phyloP scores from a whole-genome alignment of 2,113 vertebrate genomes.

The Ophthalmolycus amberensis region DNA sequence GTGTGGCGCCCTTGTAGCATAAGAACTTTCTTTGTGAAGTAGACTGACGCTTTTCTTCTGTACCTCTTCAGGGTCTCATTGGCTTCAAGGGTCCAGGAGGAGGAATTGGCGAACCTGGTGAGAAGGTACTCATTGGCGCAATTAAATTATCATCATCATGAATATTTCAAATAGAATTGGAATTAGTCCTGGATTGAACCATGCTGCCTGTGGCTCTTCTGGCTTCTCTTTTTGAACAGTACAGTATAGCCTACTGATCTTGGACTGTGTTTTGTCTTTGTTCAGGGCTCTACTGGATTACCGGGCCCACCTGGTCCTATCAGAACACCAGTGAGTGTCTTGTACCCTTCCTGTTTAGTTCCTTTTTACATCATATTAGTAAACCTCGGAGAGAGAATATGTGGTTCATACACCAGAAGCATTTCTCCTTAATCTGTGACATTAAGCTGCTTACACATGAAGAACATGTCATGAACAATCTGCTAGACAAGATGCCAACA shows the following conservation, averaged over 20 bases:
- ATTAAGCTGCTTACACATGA: not conserved
- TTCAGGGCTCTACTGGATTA: slow-evolving; percentile 84
- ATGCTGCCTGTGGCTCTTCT: not conserved
- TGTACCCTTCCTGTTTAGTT: not conserved
- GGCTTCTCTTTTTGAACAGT: not conserved
- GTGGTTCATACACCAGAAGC: not conserved
- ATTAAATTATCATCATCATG: not conserved
- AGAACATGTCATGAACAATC: not conserved
- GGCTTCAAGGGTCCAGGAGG: slow-evolving; percentile 83
- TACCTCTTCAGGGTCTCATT: slow-evolving; percentile 80
- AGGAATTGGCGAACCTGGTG: slow-evolving; percentile 84
- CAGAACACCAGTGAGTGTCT: slow-evolving; percentile 84
- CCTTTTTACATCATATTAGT: slow-evolving; percentile 1
- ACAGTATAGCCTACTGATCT: not conserved
- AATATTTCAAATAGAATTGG: not conserved
- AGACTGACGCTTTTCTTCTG: not conserved
- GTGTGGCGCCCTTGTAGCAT: not conserved
- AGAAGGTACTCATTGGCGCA: slow-evolving; percentile 81
- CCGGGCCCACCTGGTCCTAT: slow-evolving; percentile 80
- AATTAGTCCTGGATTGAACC: not conserved
- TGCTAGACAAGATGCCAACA: not conserved
- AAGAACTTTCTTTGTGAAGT: not conserved
- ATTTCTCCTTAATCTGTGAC: slow-evolving; percentile 6
- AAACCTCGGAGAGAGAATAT: not conserved
- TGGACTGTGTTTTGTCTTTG: not conserved